Evolutionary conservation across 2,888 invertebrate genomes (phyloP), one percentile per base, ranked within the genome.

Genomic region (Hypolimnas misippus): DNA sequence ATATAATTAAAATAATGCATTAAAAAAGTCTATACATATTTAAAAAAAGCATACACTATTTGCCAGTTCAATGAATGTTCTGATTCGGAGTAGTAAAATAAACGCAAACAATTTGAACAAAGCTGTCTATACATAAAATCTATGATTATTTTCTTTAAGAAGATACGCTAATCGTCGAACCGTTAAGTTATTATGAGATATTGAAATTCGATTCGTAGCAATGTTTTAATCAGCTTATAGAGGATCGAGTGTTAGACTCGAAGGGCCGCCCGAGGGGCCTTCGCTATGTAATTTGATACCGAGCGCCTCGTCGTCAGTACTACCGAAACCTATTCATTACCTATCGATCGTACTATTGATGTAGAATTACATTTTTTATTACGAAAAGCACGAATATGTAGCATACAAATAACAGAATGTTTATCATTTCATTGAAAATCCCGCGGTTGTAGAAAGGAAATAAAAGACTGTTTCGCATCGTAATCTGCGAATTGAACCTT

Each of bases 221-320:
- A 70, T 73, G 71, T 73, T 69, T 69, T 82, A 83, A 84, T 84
- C 79, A 77, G 80, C 79, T 84, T 82, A 80, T 70, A 72, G 67
- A 71, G 74, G 74, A 72, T 74, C 65, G 71, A 70, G 69, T 65
- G 65, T 78, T 55, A 57, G 25, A 54, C 49, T 58, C 35, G 60
- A 63, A 73, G 74, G 76, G 76, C 75, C 69, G 75, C 72, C 72
- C 70, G 70, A 70, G 70, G 68, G 71, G 70, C 64, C 68, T 73
- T 65, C 64, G 54, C 66, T 71, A 67, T 66, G 80, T 86, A 86
- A 88, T 86, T 82, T 77, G 83, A 86, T 86, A 85, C 77, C 78
- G 74, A 74, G 75, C 77, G 80, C 72, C 73, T 79, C 77, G 81
- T 83, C 77, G 73, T 72, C 75, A 74, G 75, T 65, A 79, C 80